Evolutionary conservation across 2,113 vertebrate genomes (phyloP), one percentile per base, ranked within the genome.

Genomic region (Brachyistius frenatus): DNA sequence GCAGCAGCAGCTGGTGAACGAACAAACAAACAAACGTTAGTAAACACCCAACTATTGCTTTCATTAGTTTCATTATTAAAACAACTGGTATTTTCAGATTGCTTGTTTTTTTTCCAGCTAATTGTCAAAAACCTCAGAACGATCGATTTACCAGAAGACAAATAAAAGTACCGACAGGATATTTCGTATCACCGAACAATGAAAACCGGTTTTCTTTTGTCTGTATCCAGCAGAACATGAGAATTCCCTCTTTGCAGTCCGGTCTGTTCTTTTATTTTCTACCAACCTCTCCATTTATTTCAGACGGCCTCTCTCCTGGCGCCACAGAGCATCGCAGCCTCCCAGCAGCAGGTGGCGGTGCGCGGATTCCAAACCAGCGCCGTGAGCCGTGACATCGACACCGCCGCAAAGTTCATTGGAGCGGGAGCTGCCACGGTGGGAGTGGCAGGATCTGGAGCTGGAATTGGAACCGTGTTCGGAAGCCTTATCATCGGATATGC

Each of bases 401-500:
- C 98, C 72, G 98, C 98, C 88, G 98, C 98, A 84, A 99, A 99
- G 93, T 99, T 99, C 87, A 99, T 99, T 79, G 98, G 98, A 90
- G 98, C 98, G 67, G 98, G 98, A 86, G 98, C 98, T 78, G 98
- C 98, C 87, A 99, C 97, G 67, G 98, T 99, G 72, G 98, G 98
- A 88, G 98, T 99, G 88, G 98, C 98, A 76, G 98, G 98, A 88
- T 99, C 98, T 88, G 98, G 98, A 93, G 98, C 98, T 92, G 98
- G 98, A 90, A 99, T 99, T 88, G 98, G 98, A 93, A 99, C 98
- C 0, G 98, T 99, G 89, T 99, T 99, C 58, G 98, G 98, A 84
- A 99, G 97, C 87, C 96, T 99, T 91, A 99, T 99, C 90, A 99
- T 99, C 80, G 98, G 98, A 88, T 99, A 99, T 93, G 98, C 98